Conservation (phyloP, 1,140 invertebrate species). For the Orius insidiosus region DNA sequence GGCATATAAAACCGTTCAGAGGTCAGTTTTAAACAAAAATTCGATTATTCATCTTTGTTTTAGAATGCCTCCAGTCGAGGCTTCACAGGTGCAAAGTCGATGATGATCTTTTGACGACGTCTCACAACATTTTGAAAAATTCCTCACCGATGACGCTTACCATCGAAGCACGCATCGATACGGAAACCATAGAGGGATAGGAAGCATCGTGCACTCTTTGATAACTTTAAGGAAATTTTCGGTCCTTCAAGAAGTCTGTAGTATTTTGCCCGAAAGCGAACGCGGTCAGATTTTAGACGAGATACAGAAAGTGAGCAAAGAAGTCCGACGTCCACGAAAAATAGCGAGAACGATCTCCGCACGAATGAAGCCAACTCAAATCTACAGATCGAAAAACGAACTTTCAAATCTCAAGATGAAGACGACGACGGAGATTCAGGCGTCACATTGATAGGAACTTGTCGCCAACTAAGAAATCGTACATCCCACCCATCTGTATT, state of each 20-base stretch:
- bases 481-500: slow-evolving; percentile 17
- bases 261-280: slow-evolving; percentile 26
- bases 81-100: slow-evolving; percentile 9
- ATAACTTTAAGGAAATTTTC: slow-evolving; percentile 29
- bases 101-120: slow-evolving; percentile 12
- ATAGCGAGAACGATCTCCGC: neutral
- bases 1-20: slow-evolving; percentile 18
- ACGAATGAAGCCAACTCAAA: neutral
- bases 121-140: slow-evolving; percentile 25
- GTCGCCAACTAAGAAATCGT: slow-evolving; percentile 17
- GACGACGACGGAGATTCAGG: neutral
- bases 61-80: slow-evolving; percentile 10
- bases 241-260: slow-evolving; percentile 28
- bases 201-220: slow-evolving; percentile 28
- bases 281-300: slow-evolving; percentile 25
- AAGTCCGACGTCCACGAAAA: slow-evolving; percentile 17
- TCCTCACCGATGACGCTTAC: slow-evolving; percentile 27
- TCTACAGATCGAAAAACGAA: slow-evolving; percentile 15
- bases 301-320: slow-evolving; percentile 26
- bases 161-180: slow-evolving; percentile 23
- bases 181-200: slow-evolving; percentile 28
- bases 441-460: slow-evolving; percentile 17
- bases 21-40: slow-evolving; percentile 4
- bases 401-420: slow-evolving; percentile 1
- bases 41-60: neutral